Conservation (phyloP, 1,140 invertebrate species). For the Augochlora pura region DNA sequence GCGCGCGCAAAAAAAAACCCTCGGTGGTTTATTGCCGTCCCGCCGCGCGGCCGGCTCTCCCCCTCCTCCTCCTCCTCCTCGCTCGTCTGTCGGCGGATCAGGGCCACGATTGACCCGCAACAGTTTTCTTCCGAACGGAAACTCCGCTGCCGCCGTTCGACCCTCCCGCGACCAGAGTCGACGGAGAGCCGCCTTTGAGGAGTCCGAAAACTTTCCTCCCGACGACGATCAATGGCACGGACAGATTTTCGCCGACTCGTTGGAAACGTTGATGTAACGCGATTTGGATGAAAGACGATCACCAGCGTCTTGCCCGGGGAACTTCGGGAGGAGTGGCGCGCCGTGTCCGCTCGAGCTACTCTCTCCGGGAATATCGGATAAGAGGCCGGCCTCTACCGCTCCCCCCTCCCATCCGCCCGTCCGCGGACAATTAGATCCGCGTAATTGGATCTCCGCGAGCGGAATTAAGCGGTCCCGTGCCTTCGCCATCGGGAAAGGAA, state of each 20-base stretch:
- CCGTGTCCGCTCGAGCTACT: too few species aligned
- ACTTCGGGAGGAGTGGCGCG: background rate
- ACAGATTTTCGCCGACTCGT: constrained; percentile 42
- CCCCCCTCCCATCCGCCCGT: too few species aligned
- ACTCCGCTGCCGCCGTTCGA: background rate
- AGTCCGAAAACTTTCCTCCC: constrained; percentile 25
- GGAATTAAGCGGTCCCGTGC: too few species aligned
- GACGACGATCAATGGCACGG: constrained; percentile 12
- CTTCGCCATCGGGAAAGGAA: too few species aligned
- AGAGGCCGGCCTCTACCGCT: background rate
- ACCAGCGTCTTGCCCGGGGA: constrained; percentile 30
- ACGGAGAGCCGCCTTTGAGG: background rate
- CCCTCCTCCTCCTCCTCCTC: too few species aligned
- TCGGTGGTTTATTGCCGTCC: constrained; percentile 50
- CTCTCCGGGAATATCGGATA: background rate
- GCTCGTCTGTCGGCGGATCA: constrained; percentile 38
- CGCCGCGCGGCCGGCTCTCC: constrained; percentile 6
- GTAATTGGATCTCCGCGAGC: too few species aligned
- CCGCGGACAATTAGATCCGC: too few species aligned
- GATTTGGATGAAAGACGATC: constrained; percentile 47
- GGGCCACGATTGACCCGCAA: constrained; percentile 52
- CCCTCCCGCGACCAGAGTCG: background rate
- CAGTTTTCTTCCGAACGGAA: constrained; percentile 37
- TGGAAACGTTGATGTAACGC: constrained; percentile 39
- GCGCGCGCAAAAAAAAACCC: constrained; percentile 49